Base-by-base conservation (phyloP, 1,140 invertebrate species). In the Aporrectodea caliginosa region DNA sequence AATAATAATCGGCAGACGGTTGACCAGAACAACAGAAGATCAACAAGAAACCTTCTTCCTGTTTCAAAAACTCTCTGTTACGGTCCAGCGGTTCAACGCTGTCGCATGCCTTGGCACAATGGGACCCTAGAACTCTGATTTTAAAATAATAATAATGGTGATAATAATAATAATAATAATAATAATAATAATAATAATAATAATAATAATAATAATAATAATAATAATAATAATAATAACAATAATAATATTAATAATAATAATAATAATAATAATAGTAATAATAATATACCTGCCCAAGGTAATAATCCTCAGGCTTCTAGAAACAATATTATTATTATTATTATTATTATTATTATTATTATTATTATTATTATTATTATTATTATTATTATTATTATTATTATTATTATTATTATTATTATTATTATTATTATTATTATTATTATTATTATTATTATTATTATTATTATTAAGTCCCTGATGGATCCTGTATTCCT, bases 401-500 rank as follows among this genome's bases (percentile, higher is more conserved):
- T 58, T 58, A 22, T 58, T 58, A 58, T 58, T 58, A 58, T 58
- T 58, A 58, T 58, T 58, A 22, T 58, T 58, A 22, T 58, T 58
- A 58, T 58, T 58, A 58, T 58, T 58, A 58, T 58, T 58, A 58
- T 58, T 58, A 58, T 58, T 58, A 58, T 58, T 58, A 58, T 58
- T 58, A 58, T 58, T 58, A 58, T 58, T 58, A 58, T 58, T 58
- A 58, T 58, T 58, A 58, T 58, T 58, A 58, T 58, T 58, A 58
- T 58, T 58, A 58, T 58, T 58, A 58, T 58, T 58, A 58, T 58
- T 58, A 58, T 58, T 58, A 58, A 12, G 22, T 58, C 6, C 6
- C 43, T 58, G 43, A 12, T 58, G 43, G n/a, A n/a, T n/a, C n/a
- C n/a, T n/a, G n/a, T n/a, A n/a, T n/a, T n/a, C n/a, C n/a, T n/a